Base-by-base conservation (phyloP, 2,888 invertebrate genomes). In the Drosophila seclusa region DNA sequence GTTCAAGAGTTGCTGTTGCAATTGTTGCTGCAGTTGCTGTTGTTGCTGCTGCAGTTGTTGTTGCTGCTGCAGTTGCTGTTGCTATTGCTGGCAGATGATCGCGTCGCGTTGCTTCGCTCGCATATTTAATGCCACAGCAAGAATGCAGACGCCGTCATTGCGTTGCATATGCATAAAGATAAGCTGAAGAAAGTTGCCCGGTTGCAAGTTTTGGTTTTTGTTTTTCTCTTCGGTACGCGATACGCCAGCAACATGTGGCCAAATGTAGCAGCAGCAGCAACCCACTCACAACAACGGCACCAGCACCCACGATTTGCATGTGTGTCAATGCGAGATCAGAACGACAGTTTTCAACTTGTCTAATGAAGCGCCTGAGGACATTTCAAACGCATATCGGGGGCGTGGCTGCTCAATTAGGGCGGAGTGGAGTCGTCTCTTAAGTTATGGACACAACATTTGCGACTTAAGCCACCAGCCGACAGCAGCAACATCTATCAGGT, bases 141-240 rank as follows among this genome's bases (percentile, higher is more conserved):
- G 80, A 84, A 84, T 84, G 84, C 84, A 89, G 87, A 87, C 87
- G 89, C 81, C 87, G 80, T 78, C 83, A 75, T 72, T 80, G 83
- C 84, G 87, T 89, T 89, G 85, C 82, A 85, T 89, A 85, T 85
- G 88, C 87, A 84, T 87, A 84, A 89, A 85, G 85, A 85, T 89
- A 89, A 84, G 82, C 75, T 77, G 70, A 85, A 89, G 85, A 85
- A 85, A 85, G 85, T 85, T 85, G 81, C 76, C 64, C 45, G 60
- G 75, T 70, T 69, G 60, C 66, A 57, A 71, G 57, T 72, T 72
- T 38, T 52, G 50, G 55, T 29, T 53, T 68, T 65, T 58, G 64
- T 70, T 77, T 76, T 73, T 73, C 73, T 63, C 62, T 58, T 57
- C 55, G 61, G 65, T 68, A 72, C 40, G 40, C 40, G 40, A 16